These are phyloP conservation scores for Rhadina sibilatrix DNA, from an alignment of 2,113 vertebrate genomes.

Conservation along the genomic window DNA sequence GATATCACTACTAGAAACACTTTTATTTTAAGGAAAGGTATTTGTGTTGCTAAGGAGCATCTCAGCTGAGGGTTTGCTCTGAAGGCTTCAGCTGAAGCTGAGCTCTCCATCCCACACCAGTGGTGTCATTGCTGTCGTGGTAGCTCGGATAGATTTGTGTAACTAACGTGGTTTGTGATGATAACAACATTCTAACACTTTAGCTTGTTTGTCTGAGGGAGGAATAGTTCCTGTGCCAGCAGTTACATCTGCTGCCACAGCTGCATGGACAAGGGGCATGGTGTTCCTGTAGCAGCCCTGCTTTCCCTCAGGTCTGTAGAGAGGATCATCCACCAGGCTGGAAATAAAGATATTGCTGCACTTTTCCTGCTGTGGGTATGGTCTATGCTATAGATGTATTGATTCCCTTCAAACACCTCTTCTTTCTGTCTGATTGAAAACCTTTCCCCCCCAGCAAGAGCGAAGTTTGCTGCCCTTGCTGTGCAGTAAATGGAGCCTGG, in stretches of 20 bases:
- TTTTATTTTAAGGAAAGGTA: background rate
- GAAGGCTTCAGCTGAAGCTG: background rate
- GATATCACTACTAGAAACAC: background rate
- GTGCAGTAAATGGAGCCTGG: background rate
- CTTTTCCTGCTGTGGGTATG: background rate
- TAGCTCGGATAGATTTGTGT: background rate
- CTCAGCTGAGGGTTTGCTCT: background rate
- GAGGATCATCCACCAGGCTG: background rate
- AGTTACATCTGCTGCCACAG: conserved; percentile 52
- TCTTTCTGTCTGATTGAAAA: background rate
- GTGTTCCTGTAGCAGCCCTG: background rate
- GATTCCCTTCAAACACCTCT: background rate
- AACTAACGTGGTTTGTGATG: conserved; percentile 10
- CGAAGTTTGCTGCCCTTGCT: background rate
- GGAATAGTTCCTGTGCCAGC: conserved; percentile 13
- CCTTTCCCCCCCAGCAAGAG: background rate
- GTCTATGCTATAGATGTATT: background rate
- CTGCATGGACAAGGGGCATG: background rate
- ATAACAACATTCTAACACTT: conserved; percentile 40
- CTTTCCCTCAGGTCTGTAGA: background rate
- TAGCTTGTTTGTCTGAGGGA: conserved; percentile 47
- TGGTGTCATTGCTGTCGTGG: background rate
- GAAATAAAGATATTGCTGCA: background rate
- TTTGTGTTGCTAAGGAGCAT: conserved; percentile 6
- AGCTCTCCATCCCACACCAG: background rate